These are phyloP conservation scores for Erpornis zantholeuca DNA, from an alignment of 2,113 vertebrate species.

Conservation along the genomic window DNA sequence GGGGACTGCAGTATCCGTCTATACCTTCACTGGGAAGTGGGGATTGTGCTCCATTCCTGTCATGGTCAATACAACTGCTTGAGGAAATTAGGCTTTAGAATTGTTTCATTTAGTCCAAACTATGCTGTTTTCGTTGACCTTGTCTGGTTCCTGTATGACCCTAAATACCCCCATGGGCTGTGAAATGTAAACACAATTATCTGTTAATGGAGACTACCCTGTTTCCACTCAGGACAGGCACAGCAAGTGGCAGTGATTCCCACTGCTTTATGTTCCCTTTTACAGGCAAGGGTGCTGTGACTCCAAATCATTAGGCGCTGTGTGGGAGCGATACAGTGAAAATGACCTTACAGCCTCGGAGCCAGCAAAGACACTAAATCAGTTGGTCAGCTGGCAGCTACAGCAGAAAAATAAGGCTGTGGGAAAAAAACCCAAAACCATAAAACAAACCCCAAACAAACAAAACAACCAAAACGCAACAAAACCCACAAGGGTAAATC, in stretches of 20 bases:
- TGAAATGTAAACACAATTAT: neutral
- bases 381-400: neutral
- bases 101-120: neutral
- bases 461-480: neutral
- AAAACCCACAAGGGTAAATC: neutral
- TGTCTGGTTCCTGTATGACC: neutral
- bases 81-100: neutral
- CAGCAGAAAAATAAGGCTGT: neutral
- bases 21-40: neutral
- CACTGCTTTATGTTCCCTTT: neutral
- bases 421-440: neutral
- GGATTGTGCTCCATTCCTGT: neutral
- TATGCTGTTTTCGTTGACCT: neutral
- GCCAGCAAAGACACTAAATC: neutral
- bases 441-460: neutral
- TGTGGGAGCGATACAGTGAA: neutral
- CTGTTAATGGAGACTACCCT: neutral
- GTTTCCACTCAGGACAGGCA: neutral
- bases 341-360: neutral
- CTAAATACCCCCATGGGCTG: neutral
- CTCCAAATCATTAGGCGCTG: neutral
- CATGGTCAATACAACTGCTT: neutral
- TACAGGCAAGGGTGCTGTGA: neutral
- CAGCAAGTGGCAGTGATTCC: neutral
- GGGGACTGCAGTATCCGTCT: accelerated